Evolutionary conservation across 2,113 vertebrate genomes (phyloP).

Genomic region (Petromus typicus): DNA sequence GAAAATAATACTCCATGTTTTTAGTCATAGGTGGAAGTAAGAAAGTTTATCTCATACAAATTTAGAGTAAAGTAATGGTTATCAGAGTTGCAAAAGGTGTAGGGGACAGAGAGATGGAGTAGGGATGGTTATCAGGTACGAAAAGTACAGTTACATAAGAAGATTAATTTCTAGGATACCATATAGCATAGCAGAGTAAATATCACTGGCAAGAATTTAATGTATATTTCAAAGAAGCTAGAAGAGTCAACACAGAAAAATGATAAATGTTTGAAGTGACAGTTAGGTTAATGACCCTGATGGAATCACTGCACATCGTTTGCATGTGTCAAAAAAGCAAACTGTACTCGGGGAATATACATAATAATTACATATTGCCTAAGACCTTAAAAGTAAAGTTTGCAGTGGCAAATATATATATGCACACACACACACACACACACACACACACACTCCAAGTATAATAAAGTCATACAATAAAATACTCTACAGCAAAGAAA

Average conservation of each 20-base stretch:
- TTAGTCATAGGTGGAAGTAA: background rate
- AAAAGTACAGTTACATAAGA: background rate
- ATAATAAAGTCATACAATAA: background rate
- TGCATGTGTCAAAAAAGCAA: background rate
- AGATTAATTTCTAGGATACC: background rate
- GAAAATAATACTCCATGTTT: background rate
- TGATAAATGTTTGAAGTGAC: background rate
- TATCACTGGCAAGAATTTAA: background rate
- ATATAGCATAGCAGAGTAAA: background rate
- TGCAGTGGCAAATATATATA: conserved; percentile 8
- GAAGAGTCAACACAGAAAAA: background rate
- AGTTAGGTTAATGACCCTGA: background rate
- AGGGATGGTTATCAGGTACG: background rate
- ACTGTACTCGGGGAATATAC: background rate
- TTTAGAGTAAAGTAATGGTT: background rate
- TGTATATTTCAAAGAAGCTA: background rate
- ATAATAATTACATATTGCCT: background rate
- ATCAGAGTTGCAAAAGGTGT: background rate
- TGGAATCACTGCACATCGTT: background rate
- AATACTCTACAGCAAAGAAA: background rate
- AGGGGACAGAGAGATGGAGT: background rate
- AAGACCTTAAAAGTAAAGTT: background rate
- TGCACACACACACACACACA: too few relatives aligned
- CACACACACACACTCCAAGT: too few relatives aligned
- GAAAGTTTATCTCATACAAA: background rate